Base-by-base conservation (phyloP, 2,797 vertebrate species). In the Picus viridis region DNA sequence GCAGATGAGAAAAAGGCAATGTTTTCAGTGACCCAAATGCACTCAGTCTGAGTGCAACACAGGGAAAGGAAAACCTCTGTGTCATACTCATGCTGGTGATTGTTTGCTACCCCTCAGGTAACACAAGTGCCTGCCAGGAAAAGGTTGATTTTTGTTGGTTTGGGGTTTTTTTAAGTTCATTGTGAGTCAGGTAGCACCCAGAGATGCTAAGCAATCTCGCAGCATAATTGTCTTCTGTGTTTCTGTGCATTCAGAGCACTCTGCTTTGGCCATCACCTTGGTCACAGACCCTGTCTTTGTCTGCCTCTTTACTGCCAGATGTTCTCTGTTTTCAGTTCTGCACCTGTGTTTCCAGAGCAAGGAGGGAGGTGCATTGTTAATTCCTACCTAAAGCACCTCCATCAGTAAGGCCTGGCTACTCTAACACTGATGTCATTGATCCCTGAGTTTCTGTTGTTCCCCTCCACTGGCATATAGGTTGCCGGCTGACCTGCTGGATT, bases 31-130 rank as follows among this genome's bases (percentile, higher is more conserved):
- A 75, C 61, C 49, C 6, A n/a, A 36, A 51, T 45, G 47, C 27
- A 26, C 43, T 91, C 0, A 0, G 5, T 64, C 27, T 89, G 73
- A 58, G 43, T 0, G 0, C 71, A 56, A 62, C 14, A 34, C 83
- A 71, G 43, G 22, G 75, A 71, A 73, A 68, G 18, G 45, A 81
- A 58, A 61, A 22, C 2, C 6, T 24, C 51, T 69, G 70, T 27
- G 64, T 64, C 4, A 0, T 73, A 17, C 64, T 78, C 36, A 51
- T 11, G 27, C 43, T 75, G 73, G 26, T 81, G 34, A 10, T 71
- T 79, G 27, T 57, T 77, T 85, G 43, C 49, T n/a, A 64, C 22
- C 26, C 11, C 79, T 58, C 18, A 67, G 24, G 12, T 81, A 76
- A 49, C 16, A 2, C 10, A 22, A 75, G 2, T 39, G 4, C 34